Base-by-base conservation (phyloP, 1,140 invertebrate species). In the Maconellicoccus hirsutus region DNA sequence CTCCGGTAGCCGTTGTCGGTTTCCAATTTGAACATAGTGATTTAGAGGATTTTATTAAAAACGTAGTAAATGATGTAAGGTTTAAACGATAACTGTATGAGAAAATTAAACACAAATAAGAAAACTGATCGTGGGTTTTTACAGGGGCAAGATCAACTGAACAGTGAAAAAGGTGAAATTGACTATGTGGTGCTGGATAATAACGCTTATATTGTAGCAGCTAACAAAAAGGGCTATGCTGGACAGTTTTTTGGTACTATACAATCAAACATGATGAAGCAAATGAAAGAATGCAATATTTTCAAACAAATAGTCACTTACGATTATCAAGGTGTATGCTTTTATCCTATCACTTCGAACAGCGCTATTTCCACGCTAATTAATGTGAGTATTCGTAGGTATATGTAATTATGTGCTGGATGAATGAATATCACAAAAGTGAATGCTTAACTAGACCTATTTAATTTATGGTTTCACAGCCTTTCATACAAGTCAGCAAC, bases 281-380 rank as follows among this genome's bases (percentile, higher is more conserved):
- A 88, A 69, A 86, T 90, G 38, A 85, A 87, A 21, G 61, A 66
- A 66, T 66, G 61, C 61, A 26, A 26, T 22, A 86, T 96, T 22
- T 96, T 87, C 78, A 86, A 87, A 73, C 83, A 84, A 73, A 87
- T 93, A 3, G 83, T 83, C 39, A 85, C 94, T 59, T 90, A 87
- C 73, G 93, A 96, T 79, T 96, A 95, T 79, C 93, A 96, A 80
- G 92, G 89, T 0, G 88, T 94, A 0, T 96, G 93, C 78, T 90
- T 90, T 74, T 82, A 85, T 71, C 33, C 38, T 72, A 73, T 23
- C 69, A 72, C n/a, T 52, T 59, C 85, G 83, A 27, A 82, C 81
- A 70, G 84, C 83, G 10, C 81, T 80, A 0, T 83, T 1, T 81
- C 78, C 69, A 82, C 80, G 39, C 75, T 90, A 19, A 75, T 84